Evolutionary conservation across 2,113 vertebrate genomes (phyloP), one percentile per base, ranked within the genome.

Genomic region (Perccottus glenii): DNA sequence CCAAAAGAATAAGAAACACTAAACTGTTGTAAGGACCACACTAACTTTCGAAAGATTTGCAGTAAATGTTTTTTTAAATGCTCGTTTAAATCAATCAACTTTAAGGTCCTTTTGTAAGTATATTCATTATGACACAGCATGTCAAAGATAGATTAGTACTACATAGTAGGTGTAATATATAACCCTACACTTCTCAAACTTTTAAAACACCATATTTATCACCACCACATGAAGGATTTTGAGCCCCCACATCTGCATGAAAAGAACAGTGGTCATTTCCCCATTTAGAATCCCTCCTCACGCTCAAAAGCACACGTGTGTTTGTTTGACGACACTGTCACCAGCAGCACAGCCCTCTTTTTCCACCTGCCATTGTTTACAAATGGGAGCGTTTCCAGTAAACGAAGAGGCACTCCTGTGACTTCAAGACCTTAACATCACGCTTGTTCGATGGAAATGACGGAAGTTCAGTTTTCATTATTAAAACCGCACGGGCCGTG

Each of bases 401-500:
- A 92, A 84, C 82, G 59, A 66, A 83, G 58, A 61, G 66, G 49
- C 14, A 36, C 27, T 77, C 62, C 64, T 78, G 63, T 55, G 65
- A 81, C 75, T 80, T 73, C 42, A 62, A 85, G 67, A 75, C 76
- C 19, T 80, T 38, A 9, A 75, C 82, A 77, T 75, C 61, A 73
- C 53, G 44, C 48, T 19, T 62, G 64, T 89, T 92, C 82, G 84
- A 85, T 90, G 86, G 89, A 91, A 92, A 89, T 85, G 87, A 91
- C 77, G 80, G 86, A 91, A 92, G 84, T 85, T 67, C 71, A 69
- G 79, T 86, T 90, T 91, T 91, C 85, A 90, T 89, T 84, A 86
- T 87, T 87, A 88, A 85, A 85, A 90, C 87, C 88, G 53, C 85
- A 86, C 12, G 42, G 83, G 78, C 72, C 77, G 38, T 75, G 73